phyloP scores from a whole-genome alignment of 23 tunicate genomes.

The Ciona savignyi region DNA sequence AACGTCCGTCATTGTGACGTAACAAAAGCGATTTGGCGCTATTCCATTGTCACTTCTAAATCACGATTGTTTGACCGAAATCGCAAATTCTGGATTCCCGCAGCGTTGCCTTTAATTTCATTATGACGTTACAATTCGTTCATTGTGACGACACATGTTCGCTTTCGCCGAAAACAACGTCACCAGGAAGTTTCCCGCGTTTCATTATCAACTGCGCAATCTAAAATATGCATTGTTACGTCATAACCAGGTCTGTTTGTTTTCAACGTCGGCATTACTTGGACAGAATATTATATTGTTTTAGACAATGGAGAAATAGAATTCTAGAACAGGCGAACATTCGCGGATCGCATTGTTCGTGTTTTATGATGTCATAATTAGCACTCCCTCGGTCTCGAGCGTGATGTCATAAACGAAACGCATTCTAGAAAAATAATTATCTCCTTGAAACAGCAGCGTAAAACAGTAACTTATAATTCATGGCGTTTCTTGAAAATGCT shows the following conservation, averaged over 20 bases:
- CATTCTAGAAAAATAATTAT: too few species aligned
- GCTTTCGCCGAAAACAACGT: not conserved
- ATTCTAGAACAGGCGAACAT: not conserved
- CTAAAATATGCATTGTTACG: not conserved
- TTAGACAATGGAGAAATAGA: not conserved
- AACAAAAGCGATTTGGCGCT: not conserved
- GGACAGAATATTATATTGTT: not conserved
- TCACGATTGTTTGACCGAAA: not conserved
- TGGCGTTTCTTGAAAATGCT: not conserved
- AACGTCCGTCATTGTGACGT: not conserved
- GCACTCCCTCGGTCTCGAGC: not conserved
- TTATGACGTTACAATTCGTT: not conserved
- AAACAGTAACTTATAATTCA: not conserved
- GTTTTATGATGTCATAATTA: not conserved
- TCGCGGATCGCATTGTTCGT: too few species aligned
- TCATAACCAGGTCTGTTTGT: not conserved
- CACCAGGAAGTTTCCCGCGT: too few species aligned
- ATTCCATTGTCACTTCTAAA: not conserved
- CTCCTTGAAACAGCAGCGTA: too few species aligned
- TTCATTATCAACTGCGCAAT: too few species aligned
- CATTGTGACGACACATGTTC: conserved; percentile 1
- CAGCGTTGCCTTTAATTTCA: not conserved
- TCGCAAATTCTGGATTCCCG: not conserved
- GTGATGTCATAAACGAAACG: not conserved
- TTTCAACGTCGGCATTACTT: not conserved